Evolutionary conservation across 2,113 vertebrate species (phyloP), one percentile per base, ranked within the genome.

Genomic region (Sarotherodon lohbergeri): DNA sequence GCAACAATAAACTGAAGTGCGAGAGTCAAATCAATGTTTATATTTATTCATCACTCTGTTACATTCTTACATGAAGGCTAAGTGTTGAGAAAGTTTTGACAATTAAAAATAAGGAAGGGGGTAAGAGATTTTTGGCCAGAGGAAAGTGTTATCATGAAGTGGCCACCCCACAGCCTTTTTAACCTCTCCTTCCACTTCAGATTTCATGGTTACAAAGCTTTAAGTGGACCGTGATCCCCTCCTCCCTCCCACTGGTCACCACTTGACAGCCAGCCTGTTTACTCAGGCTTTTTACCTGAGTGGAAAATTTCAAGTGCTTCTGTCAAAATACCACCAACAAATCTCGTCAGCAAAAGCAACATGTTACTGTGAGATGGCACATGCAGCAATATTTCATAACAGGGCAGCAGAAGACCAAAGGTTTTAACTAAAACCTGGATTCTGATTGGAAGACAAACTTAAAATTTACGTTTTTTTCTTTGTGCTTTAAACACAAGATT

Each of bases 261-360:
- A 85, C 88, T 90, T 88, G 66, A 84, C 34, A 91, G 57, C n/a
- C 19, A 3, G 14, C 73, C 27, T 92, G 91, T 92, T 93, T 91
- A 89, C 76, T 68, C 43, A 1, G 24, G 50, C 87, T 91, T 90
- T 91, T 89, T 84, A 90, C 86, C 88, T 91, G 88, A 90, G 90
- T 91, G 94, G 91, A 95, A 94, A 91, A 88, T 93, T 90, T 94
- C 93, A 95, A 94, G 94, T 91, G 90, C 87, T 55, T 79, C 87
- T 92, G 93, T 95, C 91, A 94, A 94, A 95, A 94, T 90, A 94
- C 61, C 80, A 56, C 78, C 68, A 89, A 83, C 16, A 87, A 79
- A 61, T 17, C 57, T 79, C 16, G 1, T 61, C 22, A 29, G 17
- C 55, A 76, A 22, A 24, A 46, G 39, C 52, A 82, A 79, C 24